Evolutionary conservation across 2,888 invertebrate genomes (phyloP).

Genomic region (Drosophila fungiperda): DNA sequence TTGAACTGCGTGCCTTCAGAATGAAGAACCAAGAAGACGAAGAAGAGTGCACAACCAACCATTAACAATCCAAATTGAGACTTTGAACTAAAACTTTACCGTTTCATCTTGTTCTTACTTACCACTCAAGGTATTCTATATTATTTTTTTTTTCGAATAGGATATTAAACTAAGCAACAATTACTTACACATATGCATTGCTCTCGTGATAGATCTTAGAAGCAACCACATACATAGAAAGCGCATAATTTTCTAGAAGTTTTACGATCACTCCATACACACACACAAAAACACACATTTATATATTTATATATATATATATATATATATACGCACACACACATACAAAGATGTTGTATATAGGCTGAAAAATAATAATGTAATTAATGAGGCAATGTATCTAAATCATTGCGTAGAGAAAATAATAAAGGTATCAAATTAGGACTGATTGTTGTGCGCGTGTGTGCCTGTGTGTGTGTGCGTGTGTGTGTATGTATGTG

Average conservation of each 20-base stretch:
- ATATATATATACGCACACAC: constrained; percentile 8
- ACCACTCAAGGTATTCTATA: constrained; percentile 7
- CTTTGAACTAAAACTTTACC: constrained; percentile 47
- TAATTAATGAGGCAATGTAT: constrained; percentile 8
- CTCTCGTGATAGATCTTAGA: constrained; percentile 54
- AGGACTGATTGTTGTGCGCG: constrained; percentile 38
- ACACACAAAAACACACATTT: constrained; percentile 5
- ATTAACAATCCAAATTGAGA: constrained; percentile 61
- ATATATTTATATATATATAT: constrained; percentile 25
- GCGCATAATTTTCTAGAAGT: constrained; percentile 56
- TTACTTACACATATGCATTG: constrained; percentile 30
- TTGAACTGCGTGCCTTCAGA: background rate
- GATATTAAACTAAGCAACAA: constrained; percentile 17
- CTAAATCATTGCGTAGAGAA: constrained; percentile 11
- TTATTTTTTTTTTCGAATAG: constrained; percentile 11
- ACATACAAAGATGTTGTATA: constrained; percentile 31
- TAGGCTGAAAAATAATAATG: constrained; percentile 17
- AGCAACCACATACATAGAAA: constrained; percentile 29
- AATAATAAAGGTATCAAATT: constrained; percentile 24
- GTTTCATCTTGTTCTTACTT: constrained; percentile 10
- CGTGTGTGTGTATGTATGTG: background rate
- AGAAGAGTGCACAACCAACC: constrained; percentile 16
- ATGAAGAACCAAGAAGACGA: background rate
- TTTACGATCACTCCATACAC: constrained; percentile 39
- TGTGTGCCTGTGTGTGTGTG: constrained; percentile 5